Evolutionary conservation across 2,113 vertebrate species (phyloP).

Genomic region (Muntiacus reevesi): DNA sequence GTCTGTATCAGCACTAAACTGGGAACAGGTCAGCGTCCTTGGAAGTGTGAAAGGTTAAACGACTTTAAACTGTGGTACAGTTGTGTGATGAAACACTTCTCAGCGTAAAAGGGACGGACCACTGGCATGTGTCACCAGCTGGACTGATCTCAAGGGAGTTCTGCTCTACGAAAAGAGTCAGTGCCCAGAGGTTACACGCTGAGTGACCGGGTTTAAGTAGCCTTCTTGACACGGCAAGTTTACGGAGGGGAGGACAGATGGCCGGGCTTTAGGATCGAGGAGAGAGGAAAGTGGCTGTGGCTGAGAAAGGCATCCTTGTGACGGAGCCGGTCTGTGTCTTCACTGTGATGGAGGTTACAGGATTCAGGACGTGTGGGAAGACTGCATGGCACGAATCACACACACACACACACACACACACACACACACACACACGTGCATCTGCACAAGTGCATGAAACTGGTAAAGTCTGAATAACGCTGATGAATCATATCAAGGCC

Average conservation of each 20-base stretch:
- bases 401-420: background rate
- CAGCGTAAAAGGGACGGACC: background rate
- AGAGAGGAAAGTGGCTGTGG: no score
- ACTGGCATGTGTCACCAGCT: accelerated
- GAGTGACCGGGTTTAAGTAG: background rate
- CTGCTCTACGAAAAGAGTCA: background rate
- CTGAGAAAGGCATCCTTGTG: accelerated
- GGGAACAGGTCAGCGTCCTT: no score
- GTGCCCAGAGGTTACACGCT: background rate
- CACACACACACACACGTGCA: accelerated
- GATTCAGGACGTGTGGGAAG: background rate
- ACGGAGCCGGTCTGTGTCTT: accelerated
- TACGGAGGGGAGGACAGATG: no score
- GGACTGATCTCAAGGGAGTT: background rate
- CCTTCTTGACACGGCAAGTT: background rate
- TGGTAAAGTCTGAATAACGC: background rate
- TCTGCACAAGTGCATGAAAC: background rate
- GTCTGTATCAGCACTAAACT: background rate
- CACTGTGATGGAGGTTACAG: background rate
- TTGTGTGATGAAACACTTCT: background rate
- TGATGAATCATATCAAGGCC: accelerated
- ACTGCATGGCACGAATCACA: background rate
- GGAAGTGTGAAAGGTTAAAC: background rate
- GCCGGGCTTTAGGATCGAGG: accelerated
- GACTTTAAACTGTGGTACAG: background rate